Conservation (phyloP, 2,888 invertebrate species). For the Folsomia manolachei region DNA sequence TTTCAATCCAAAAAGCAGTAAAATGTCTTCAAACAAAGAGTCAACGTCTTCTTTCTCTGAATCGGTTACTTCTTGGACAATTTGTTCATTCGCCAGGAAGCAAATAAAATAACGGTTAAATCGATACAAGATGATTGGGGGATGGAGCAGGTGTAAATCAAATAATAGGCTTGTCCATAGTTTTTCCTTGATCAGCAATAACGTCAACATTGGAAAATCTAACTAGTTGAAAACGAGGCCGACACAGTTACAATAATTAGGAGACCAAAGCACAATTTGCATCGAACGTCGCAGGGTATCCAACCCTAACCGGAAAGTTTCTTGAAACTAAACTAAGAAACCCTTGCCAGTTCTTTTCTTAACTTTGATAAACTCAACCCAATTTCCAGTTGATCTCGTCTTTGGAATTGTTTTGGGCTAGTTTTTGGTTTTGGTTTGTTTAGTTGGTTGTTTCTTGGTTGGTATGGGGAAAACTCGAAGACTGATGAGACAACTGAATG, state of each 20-base stretch:
- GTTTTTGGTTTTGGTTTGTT: neutral
- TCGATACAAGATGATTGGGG: neutral
- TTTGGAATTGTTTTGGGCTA: too few relatives aligned
- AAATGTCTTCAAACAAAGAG: neutral
- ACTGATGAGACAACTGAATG: slow-evolving; percentile 4
- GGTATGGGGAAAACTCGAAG: neutral
- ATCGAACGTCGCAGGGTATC: too few relatives aligned
- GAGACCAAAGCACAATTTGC: neutral
- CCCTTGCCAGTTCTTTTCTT: too few relatives aligned
- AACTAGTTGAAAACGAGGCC: too few relatives aligned
- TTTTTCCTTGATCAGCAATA: too few relatives aligned
- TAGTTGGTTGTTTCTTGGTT: neutral
- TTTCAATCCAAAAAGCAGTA: neutral
- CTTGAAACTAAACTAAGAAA: too few relatives aligned
- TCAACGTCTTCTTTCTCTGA: neutral
- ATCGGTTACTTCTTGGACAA: neutral
- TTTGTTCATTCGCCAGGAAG: neutral
- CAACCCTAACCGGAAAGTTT: too few relatives aligned
- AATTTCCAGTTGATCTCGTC: neutral
- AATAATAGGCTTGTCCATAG: neutral
- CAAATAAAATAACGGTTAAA: neutral
- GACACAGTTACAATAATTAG: neutral
- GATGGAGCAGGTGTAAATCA: neutral
- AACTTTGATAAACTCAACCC: neutral
- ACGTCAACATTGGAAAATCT: too few relatives aligned